Evolutionary conservation across 2,888 invertebrate species (phyloP).

Genomic region (Tenodera sinensis): DNA sequence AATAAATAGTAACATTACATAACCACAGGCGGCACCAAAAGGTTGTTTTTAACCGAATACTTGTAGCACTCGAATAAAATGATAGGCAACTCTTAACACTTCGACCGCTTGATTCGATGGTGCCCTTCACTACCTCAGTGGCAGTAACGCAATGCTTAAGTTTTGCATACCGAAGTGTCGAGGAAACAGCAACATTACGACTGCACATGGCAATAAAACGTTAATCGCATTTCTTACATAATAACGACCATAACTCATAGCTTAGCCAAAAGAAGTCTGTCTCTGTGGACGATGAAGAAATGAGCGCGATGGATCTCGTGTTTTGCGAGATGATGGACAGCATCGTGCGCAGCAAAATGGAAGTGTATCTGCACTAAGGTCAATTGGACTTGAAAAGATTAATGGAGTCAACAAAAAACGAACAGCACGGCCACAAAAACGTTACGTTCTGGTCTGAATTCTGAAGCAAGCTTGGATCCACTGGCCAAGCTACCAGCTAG

Average conservation of each 20-base stretch:
- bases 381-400: background rate
- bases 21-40: too few relatives aligned
- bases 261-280: background rate
- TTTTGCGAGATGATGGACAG: background rate
- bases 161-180: background rate
- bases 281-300: background rate
- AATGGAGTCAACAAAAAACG: background rate
- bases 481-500: too few relatives aligned
- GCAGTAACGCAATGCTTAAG: background rate
- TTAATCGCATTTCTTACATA: background rate
- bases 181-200: background rate
- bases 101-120: too few relatives aligned
- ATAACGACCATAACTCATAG: background rate
- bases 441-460: background rate
- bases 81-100: too few relatives aligned
- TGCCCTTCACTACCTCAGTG: too few relatives aligned
- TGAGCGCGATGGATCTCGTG: background rate
- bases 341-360: background rate
- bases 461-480: background rate
- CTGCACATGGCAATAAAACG: background rate
- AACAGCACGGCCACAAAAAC: background rate
- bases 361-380: background rate
- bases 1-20: too few relatives aligned
- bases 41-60: too few relatives aligned
- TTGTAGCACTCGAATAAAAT: too few relatives aligned